Percentiles rank a stretch among this genome's conserved stretches.
phyloP scores from a whole-genome alignment of 1,140 invertebrate species.

The Neodiprion lecontei region DNA sequence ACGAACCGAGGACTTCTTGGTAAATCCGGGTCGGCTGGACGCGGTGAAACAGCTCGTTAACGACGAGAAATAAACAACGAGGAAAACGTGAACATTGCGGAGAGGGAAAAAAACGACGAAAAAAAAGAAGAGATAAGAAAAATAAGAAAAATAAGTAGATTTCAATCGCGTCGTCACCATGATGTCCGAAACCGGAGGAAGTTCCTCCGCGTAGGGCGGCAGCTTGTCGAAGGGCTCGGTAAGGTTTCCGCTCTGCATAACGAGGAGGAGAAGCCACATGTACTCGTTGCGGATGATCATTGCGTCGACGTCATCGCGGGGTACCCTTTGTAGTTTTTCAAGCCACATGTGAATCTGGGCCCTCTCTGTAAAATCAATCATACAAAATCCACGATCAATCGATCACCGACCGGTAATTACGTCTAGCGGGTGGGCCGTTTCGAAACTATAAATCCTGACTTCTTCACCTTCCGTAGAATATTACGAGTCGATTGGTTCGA shows the following conservation, averaged over 20 bases:
- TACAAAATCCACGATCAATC: background rate
- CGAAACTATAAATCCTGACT: background rate
- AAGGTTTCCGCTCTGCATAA: slow-evolving; percentile 50
- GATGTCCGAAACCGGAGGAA: slow-evolving; percentile 43
- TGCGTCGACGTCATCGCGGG: slow-evolving; percentile 34
- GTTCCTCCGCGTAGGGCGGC: slow-evolving; percentile 36
- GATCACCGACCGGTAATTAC: background rate
- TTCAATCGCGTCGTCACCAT: slow-evolving; percentile 36
- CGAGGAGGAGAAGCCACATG: slow-evolving; percentile 55
- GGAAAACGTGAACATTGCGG: too few species aligned
- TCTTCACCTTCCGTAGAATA: background rate
- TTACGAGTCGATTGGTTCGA: background rate
- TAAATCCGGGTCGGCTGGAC: slow-evolving; percentile 44
- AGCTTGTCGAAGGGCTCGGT: slow-evolving; percentile 47
- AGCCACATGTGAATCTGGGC: slow-evolving; percentile 45
- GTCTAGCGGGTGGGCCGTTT: background rate
- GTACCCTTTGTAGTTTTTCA: slow-evolving; percentile 42
- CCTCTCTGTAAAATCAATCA: slow-evolving; percentile 40
- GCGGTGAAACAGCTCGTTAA: slow-evolving; percentile 23
- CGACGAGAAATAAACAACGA: background rate
- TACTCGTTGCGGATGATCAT: slow-evolving; percentile 51
- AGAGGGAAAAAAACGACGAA: too few species aligned
- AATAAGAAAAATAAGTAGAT: too few species aligned
- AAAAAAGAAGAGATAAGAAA: too few species aligned
- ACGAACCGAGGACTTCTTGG: slow-evolving; percentile 43